These are phyloP conservation scores for Aspidiotus rigidus DNA, from an alignment of 2,888 invertebrate genomes.

Conservation along the genomic window DNA sequence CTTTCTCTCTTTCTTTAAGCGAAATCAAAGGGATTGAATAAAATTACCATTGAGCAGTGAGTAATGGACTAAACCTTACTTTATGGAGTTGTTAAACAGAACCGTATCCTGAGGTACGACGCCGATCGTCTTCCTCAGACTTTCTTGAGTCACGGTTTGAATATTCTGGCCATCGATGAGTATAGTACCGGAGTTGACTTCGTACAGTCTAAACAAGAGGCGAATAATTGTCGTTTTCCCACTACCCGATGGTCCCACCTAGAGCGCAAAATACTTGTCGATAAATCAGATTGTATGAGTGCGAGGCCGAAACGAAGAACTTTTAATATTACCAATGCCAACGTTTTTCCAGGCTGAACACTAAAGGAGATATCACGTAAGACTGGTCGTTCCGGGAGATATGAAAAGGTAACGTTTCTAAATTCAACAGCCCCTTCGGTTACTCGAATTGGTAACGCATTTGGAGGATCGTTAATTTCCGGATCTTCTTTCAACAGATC, in stretches of 20 bases:
- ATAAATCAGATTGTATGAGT: neutral
- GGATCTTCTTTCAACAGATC: slow-evolving; percentile 78
- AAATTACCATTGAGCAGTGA: no score
- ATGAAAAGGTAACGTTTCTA: slow-evolving; percentile 79
- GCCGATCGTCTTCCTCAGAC: slow-evolving; percentile 73
- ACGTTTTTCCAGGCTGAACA: slow-evolving; percentile 73
- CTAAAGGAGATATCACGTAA: slow-evolving; percentile 67
- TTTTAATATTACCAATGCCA: slow-evolving; percentile 57
- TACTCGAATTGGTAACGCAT: slow-evolving; percentile 61
- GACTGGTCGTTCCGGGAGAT: slow-evolving; percentile 66
- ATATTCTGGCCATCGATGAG: slow-evolving; percentile 83
- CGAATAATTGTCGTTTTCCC: slow-evolving; percentile 96
- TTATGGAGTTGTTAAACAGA: slow-evolving; percentile 83
- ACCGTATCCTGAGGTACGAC: slow-evolving; percentile 97
- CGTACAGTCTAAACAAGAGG: slow-evolving; percentile 90
- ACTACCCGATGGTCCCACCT: slow-evolving; percentile 81
- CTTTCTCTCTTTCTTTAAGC: no score
- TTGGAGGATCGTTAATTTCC: slow-evolving; percentile 75
- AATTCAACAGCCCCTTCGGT: slow-evolving; percentile 74
- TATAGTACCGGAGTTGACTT: slow-evolving; percentile 79
- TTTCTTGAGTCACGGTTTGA: slow-evolving; percentile 70
- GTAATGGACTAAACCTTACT: slow-evolving; percentile 44
- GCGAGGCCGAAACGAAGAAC: neutral
- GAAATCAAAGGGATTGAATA: no score
- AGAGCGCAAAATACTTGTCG: slow-evolving; percentile 35